Base-by-base conservation (phyloP, 2,797 vertebrate genomes). In the Myotis vivesi region DNA sequence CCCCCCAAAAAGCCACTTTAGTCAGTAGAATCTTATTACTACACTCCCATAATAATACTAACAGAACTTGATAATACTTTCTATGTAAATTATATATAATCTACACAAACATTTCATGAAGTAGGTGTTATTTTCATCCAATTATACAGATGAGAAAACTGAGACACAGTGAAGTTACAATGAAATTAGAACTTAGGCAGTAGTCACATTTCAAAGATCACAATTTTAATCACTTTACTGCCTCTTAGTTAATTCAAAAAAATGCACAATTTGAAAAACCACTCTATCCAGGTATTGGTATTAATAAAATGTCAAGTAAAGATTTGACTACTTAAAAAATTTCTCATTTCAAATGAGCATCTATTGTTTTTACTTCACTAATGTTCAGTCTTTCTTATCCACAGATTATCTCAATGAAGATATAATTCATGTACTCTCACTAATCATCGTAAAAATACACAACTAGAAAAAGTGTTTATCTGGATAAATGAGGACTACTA, bases 281-380 rank as follows among this genome's bases (percentile, higher is more conserved):
- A 53, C 12, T 83, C 89, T 64, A 30, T n/a, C 5, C 22, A 80
- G 28, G 69, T 87, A 59, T 89, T 89, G 36, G 36, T 38, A 79
- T n/a, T 86, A 75, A 81, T 75, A 59, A 55, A 91, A 79, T 36
- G 33, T 30, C 53, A 80, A 51, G 38, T 75, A 80, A 91, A 57
- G n/a, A 87, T 33, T 0, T 79, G 25, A 77, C 6, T 1, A 71
- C 15, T 72, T 92, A 1, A 44, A 84, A 84, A 72, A 59, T 41
- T 84, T 92, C 36, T 92, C 22, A 36, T 91, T 92, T 91, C 49
- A 85, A 87, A 94, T 76, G 30, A 89, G 38, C 83, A 64, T 15
- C 16, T 53, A 59, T 41, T 83, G 73, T 30, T 57, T 59, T 36
- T 5, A 91, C 71, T 59, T 79, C 33, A 83, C 1, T 80, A 49